Conservation (phyloP, 2,113 vertebrate genomes). For the Sclerurus mexicanus region DNA sequence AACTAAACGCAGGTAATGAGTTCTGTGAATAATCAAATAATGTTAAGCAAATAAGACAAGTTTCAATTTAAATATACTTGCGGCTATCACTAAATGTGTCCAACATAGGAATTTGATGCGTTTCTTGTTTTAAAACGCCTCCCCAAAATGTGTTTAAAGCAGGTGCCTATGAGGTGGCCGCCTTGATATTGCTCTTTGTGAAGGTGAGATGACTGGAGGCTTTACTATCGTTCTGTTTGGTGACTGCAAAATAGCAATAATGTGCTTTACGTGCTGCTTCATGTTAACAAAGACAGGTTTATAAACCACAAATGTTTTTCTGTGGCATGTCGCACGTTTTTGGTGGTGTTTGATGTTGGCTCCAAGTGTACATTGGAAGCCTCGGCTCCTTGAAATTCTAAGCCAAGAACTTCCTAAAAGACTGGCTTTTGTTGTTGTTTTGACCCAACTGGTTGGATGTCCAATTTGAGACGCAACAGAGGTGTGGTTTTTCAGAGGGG, state of each 20-base stretch:
- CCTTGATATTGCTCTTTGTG: neutral
- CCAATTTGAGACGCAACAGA: neutral
- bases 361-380: neutral
- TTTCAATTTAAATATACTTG: neutral
- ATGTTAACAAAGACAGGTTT: neutral
- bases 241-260: neutral
- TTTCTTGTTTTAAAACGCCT: neutral
- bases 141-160: accelerated
- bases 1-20: neutral
- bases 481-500: neutral
- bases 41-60: neutral
- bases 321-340: neutral
- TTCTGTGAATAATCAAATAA: neutral
- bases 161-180: neutral
- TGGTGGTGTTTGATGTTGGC: neutral
- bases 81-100: neutral
- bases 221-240: neutral
- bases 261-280: neutral
- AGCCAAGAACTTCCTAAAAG: neutral
- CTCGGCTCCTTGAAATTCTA: neutral
- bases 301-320: neutral
- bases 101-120: neutral
- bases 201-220: neutral
- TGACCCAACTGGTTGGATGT: neutral
- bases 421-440: neutral